phyloP scores from a whole-genome alignment of 2,113 vertebrate genomes.

The Salvelinus sp. region DNA sequence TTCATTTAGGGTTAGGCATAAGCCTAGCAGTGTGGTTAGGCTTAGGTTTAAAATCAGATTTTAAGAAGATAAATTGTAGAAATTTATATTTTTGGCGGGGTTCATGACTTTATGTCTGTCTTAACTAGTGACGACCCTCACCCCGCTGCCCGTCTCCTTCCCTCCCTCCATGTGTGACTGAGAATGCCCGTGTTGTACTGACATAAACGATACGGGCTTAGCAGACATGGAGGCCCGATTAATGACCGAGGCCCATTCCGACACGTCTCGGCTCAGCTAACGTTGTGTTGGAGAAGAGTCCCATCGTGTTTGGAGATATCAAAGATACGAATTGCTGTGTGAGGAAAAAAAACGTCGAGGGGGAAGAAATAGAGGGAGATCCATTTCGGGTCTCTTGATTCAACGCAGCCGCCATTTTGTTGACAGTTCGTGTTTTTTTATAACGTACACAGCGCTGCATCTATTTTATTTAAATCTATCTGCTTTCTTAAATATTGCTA shows the following conservation, averaged over 20 bases:
- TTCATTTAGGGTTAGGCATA: no score
- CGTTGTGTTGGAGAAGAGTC: constrained; percentile 61
- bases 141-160: constrained; percentile 41
- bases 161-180: constrained; percentile 41
- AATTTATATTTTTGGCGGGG: no score
- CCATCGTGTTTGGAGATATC: constrained; percentile 53
- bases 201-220: constrained; percentile 79
- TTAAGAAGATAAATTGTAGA: no score
- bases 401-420: constrained; percentile 85
- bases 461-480: constrained; percentile 31
- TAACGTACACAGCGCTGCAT: constrained; percentile 67
- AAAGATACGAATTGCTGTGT: constrained; percentile 54
- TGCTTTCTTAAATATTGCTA: background rate
- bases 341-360: constrained; percentile 48
- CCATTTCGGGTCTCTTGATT: constrained; percentile 83
- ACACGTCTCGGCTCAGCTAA: constrained; percentile 75
- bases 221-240: constrained; percentile 81
- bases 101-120: no score
- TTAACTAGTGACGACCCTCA: background rate
- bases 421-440: constrained; percentile 77
- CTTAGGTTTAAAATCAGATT: no score
- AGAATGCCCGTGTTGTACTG: constrained; percentile 80
- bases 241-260: constrained; percentile 73
- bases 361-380: constrained; percentile 69
- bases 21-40: no score